Evolutionary conservation across 2,888 invertebrate genomes (phyloP).

Genomic region (Molanna angustata): DNA sequence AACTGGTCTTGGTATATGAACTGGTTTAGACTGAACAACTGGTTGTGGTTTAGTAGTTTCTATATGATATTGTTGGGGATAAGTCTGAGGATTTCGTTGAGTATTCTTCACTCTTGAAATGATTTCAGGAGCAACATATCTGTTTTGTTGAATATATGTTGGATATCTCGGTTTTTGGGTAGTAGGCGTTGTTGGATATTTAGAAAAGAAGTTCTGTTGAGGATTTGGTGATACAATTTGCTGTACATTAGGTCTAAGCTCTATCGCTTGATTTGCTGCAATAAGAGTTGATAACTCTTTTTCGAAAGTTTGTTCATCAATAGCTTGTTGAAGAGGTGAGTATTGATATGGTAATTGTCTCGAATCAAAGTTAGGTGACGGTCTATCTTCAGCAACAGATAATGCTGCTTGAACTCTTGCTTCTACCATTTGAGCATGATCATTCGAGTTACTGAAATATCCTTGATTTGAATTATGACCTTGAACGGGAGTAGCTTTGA

Average conservation of each 20-base stretch:
- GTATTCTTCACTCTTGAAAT: conserved; percentile 17
- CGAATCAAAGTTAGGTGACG: neutral
- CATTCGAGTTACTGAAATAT: conserved; percentile 14
- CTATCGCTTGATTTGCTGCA: conserved; percentile 30
- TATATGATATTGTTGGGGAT: conserved; percentile 51
- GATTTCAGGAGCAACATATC: no score
- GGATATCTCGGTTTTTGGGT: no score
- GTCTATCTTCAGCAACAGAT: conserved; percentile 27
- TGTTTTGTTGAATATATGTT: conserved; percentile 24
- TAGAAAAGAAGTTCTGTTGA: neutral
- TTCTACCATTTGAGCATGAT: conserved; percentile 27
- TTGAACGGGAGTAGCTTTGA: conserved; percentile 24
- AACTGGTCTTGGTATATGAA: no score
- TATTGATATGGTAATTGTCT: conserved; percentile 18
- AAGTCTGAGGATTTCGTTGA: neutral
- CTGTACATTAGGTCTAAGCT: conserved; percentile 25
- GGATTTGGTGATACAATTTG: neutral
- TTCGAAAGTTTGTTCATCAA: conserved; percentile 29
- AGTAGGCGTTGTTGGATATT: neutral
- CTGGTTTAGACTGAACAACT: conserved; percentile 13
- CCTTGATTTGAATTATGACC: conserved; percentile 26
- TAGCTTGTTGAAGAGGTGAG: conserved; percentile 15
- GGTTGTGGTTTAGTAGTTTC: conserved; percentile 43
- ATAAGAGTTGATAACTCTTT: conserved; percentile 29
- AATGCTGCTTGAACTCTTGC: conserved; percentile 31